Conservation (phyloP, 2,888 invertebrate genomes). For the Sepioteuthis lessoniana region DNA sequence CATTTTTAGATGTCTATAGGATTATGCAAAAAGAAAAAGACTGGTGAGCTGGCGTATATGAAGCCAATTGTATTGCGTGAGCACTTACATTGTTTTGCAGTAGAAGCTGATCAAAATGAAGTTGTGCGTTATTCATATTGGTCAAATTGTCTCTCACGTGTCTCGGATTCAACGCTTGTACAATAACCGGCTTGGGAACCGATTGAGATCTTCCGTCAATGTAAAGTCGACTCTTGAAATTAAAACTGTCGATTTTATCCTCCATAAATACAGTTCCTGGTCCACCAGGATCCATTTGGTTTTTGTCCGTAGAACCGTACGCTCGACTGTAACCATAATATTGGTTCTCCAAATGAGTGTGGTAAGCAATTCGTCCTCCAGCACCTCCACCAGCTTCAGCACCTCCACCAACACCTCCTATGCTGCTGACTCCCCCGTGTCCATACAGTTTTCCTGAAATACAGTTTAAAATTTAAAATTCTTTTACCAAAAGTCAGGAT, state of each 20-base stretch:
- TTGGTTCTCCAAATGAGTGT: slow-evolving; percentile 59
- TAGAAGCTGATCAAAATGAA: slow-evolving; percentile 65
- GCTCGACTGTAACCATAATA: slow-evolving; percentile 61
- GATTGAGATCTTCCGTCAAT: slow-evolving; percentile 59
- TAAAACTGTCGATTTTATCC: slow-evolving; percentile 54
- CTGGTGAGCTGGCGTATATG: too few species aligned
- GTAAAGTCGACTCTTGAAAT: slow-evolving; percentile 59
- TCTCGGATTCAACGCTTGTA: slow-evolving; percentile 60
- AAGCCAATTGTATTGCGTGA: neutral
- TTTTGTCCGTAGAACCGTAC: slow-evolving; percentile 56
- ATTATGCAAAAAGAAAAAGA: too few species aligned
- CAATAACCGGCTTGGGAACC: slow-evolving; percentile 61
- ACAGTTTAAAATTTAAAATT: neutral
- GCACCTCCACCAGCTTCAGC: slow-evolving; percentile 60
- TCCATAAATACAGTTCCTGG: slow-evolving; percentile 66
- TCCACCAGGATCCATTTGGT: slow-evolving; percentile 61
- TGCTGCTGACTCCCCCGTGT: slow-evolving; percentile 60
- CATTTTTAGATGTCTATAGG: too few species aligned
- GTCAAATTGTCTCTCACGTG: slow-evolving; percentile 52
- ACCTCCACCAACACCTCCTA: slow-evolving; percentile 57
- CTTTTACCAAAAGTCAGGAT: too few species aligned
- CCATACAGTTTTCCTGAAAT: slow-evolving; percentile 60
- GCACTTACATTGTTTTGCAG: slow-evolving; percentile 60
- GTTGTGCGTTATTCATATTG: slow-evolving; percentile 58
- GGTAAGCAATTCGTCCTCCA: slow-evolving; percentile 63